Evolutionary conservation across 2,797 vertebrate species (phyloP).

Genomic region (Peromyscus aztecus): DNA sequence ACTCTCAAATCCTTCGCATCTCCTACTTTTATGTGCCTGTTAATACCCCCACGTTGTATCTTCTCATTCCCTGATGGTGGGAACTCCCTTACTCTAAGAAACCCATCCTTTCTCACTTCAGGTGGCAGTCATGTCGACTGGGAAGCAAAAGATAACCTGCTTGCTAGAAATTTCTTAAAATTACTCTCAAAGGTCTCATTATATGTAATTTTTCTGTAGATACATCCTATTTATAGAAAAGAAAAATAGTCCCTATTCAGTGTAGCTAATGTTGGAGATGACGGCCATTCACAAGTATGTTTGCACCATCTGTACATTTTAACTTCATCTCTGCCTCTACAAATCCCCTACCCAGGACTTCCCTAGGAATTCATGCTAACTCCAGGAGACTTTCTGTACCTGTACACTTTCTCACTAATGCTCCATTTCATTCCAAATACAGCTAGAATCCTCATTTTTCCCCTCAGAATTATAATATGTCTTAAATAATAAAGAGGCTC

Average conservation of each 20-base stretch:
- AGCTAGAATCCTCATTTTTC: background rate
- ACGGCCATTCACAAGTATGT: background rate
- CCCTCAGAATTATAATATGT: background rate
- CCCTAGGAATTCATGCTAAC: background rate
- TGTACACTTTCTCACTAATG: conserved; percentile 58
- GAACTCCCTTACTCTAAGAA: background rate
- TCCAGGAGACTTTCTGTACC: conserved; percentile 1
- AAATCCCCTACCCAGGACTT: background rate
- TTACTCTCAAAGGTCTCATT: background rate
- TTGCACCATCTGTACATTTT: background rate
- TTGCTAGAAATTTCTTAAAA: conserved; percentile 44
- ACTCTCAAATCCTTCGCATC: background rate
- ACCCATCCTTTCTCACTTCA: background rate
- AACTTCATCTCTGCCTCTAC: conserved; percentile 14
- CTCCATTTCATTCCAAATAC: conserved; percentile 57
- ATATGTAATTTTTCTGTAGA: conserved; percentile 38
- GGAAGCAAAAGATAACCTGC: conserved; percentile 48
- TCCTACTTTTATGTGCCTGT: background rate
- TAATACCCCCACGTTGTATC: background rate
- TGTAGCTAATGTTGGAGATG: background rate
- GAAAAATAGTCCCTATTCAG: background rate
- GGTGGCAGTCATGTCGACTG: background rate
- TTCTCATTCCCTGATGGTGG: background rate
- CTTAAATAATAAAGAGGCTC: conserved; percentile 62
- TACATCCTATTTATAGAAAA: background rate